Conservation (phyloP, 35 echinoderm and acorn worm species). For the Ophioderma brevispina region DNA sequence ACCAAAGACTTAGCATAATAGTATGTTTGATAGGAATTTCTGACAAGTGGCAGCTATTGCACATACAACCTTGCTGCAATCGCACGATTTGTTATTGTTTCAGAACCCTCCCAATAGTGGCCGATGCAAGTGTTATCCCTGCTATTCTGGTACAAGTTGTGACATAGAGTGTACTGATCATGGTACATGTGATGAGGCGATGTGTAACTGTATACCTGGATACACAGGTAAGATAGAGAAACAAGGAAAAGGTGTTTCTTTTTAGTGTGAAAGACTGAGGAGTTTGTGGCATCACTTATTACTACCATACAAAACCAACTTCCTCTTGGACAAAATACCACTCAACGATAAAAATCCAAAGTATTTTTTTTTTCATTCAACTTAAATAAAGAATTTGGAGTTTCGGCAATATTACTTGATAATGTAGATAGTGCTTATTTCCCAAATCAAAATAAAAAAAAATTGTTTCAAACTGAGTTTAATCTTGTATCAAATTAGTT, state of each 20-base stretch:
- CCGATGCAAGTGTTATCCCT: constrained; percentile 64
- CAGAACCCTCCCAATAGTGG: constrained; percentile 41
- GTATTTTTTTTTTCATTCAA: neutral
- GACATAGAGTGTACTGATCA: constrained; percentile 68
- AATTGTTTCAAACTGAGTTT: too few species aligned
- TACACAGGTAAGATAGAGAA: constrained; percentile 21
- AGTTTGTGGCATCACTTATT: neutral
- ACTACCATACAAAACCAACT: neutral
- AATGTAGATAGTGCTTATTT: too few species aligned
- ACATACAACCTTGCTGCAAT: too few species aligned
- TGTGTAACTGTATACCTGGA: constrained; percentile 37
- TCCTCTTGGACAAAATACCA: neutral
- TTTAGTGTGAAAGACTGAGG: neutral
- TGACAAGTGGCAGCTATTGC: too few species aligned
- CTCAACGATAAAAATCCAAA: neutral
- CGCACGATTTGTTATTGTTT: neutral
- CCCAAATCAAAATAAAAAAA: too few species aligned
- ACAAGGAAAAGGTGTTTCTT: neutral
- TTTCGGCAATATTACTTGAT: neutral
- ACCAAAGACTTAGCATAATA: too few species aligned
- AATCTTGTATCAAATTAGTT: too few species aligned
- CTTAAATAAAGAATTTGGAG: too few species aligned
- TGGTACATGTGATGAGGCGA: constrained; percentile 41
- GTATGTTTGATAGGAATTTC: too few species aligned
- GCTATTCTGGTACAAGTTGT: constrained; percentile 73